phyloP scores from a whole-genome alignment of 2,888 invertebrate genomes.

The Sturmia bella region DNA sequence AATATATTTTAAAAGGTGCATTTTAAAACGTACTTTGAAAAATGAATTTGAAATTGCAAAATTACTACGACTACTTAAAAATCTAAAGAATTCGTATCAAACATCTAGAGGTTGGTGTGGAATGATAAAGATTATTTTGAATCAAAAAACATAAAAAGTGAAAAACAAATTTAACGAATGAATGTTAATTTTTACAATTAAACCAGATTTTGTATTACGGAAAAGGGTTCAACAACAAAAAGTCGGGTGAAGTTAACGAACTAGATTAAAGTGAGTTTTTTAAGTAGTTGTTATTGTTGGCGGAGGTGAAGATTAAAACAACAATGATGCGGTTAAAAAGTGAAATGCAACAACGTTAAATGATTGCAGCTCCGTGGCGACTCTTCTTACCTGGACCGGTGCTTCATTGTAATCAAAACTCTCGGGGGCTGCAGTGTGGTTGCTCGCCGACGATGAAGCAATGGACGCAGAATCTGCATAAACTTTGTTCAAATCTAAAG shows the following conservation, averaged over 20 bases:
- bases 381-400: constrained; percentile 67
- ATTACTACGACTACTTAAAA: background rate
- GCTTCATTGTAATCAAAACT: constrained; percentile 55
- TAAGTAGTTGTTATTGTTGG: constrained; percentile 6
- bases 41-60: no score
- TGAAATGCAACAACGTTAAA: constrained; percentile 26
- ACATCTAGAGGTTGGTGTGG: no score
- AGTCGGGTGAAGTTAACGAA: constrained; percentile 20
- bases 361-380: constrained; percentile 20
- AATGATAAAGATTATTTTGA: constrained; percentile 13
- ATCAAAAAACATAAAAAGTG: constrained; percentile 2
- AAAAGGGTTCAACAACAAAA: constrained; percentile 14
- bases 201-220: constrained; percentile 32
- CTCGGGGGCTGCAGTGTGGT: constrained; percentile 25
- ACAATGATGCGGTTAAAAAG: constrained; percentile 30
- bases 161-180: constrained; percentile 8
- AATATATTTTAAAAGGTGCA: no score
- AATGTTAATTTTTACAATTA: constrained; percentile 20
- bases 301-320: constrained; percentile 35
- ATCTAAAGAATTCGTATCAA: no score
- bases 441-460: constrained; percentile 43
- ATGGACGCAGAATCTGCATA: constrained; percentile 53
- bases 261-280: constrained; percentile 10
- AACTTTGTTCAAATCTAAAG: constrained; percentile 71
- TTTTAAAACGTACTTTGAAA: no score